A percentile compares a stretch with the other conserved stretches of the same genome.
phyloP scores from a whole-genome alignment of 2,113 vertebrate species.

The Hyaena hyaena region DNA sequence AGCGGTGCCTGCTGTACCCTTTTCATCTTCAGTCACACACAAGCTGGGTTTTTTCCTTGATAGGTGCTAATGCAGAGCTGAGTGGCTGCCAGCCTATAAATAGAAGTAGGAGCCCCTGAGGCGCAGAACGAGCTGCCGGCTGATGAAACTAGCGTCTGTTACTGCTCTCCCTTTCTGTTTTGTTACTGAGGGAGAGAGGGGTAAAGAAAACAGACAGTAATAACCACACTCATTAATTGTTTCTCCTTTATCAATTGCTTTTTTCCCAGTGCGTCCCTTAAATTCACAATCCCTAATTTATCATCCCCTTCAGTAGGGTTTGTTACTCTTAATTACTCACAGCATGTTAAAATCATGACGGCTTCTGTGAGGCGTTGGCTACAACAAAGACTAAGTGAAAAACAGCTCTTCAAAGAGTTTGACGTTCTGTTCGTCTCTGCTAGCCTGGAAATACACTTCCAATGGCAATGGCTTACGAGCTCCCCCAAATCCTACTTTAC shows the following conservation, averaged over 20 bases:
- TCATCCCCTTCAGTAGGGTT: neutral
- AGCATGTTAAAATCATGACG: slow-evolving; percentile 12
- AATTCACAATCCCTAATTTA: slow-evolving; percentile 7
- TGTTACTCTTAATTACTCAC: neutral
- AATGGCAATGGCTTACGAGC: neutral
- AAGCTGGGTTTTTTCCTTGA: neutral
- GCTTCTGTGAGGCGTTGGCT: neutral
- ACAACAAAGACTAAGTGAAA: neutral
- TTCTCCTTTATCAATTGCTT: neutral
- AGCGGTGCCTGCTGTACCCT: neutral
- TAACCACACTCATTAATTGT: neutral
- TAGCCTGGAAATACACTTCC: neutral
- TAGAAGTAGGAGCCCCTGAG: slow-evolving; percentile 24
- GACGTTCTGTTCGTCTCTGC: neutral
- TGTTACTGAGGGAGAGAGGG: neutral
- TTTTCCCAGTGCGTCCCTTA: neutral
- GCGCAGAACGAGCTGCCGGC: neutral
- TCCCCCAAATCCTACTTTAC: neutral
- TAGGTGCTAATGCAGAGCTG: neutral
- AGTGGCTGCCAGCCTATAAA: neutral
- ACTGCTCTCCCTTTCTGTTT: neutral
- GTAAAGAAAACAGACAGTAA: neutral
- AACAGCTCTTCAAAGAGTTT: neutral
- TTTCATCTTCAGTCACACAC: neutral
- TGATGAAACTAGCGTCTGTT: neutral